Evolutionary conservation across 2,797 vertebrate genomes (phyloP).

Genomic region (Cryptoblepharus egeriae): DNA sequence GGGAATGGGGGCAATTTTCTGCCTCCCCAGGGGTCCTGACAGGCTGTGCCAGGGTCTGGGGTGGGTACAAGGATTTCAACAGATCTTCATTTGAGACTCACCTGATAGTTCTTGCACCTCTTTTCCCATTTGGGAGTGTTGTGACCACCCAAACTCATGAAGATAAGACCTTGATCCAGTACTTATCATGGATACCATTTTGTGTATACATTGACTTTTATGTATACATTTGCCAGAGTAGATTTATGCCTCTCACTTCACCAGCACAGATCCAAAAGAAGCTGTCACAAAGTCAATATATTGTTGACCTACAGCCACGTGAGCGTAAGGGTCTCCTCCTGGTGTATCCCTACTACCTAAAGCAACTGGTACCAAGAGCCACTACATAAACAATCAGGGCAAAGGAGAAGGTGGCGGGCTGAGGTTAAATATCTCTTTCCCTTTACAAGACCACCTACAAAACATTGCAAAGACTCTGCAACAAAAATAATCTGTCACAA

Average conservation of each 20-base stretch:
- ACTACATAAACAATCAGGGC: conserved; percentile 69
- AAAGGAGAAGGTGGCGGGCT: conserved; percentile 65
- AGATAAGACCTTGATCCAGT: conserved; percentile 17
- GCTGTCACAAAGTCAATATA: neutral
- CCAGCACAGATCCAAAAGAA: conserved; percentile 15
- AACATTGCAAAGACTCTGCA: conserved; percentile 63
- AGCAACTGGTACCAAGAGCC: conserved; percentile 70
- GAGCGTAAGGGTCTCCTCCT: neutral
- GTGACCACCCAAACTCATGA: conserved; percentile 21
- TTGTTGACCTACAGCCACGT: conserved; percentile 40
- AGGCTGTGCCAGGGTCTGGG: no score
- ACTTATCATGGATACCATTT: conserved; percentile 7
- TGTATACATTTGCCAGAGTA: neutral
- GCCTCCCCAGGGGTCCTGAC: no score
- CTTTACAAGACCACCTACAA: conserved; percentile 76
- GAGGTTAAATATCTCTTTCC: conserved; percentile 73
- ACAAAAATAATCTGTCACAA: conserved; percentile 71
- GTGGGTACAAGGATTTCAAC: neutral
- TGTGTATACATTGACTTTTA: neutral
- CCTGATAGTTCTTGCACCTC: neutral
- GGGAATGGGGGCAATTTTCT: no score
- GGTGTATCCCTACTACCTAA: conserved; percentile 23
- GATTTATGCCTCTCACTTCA: neutral
- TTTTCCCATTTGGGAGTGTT: neutral
- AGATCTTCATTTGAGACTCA: neutral